phyloP scores from a whole-genome alignment of 2,888 invertebrate species.

The Heliconius cydno region DNA sequence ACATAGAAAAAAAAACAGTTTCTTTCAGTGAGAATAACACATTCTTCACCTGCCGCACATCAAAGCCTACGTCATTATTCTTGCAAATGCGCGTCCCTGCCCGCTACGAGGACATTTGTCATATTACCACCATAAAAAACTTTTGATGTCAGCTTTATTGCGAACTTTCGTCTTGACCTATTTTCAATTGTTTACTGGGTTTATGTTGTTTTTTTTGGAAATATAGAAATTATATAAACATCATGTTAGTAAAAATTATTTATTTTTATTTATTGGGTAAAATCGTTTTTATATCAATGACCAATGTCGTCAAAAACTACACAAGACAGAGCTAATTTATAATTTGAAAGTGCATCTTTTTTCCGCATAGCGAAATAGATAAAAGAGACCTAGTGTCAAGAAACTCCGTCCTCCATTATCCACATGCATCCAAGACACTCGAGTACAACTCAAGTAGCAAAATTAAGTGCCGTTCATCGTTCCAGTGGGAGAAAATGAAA shows the following conservation, averaged over 20 bases:
- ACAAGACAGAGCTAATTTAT: too few relatives aligned
- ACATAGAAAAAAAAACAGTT: background rate
- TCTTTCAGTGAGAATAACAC: slow-evolving; percentile 39
- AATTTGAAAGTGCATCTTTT: too few relatives aligned
- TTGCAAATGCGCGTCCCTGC: slow-evolving; percentile 59
- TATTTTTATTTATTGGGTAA: background rate
- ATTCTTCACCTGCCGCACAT: slow-evolving; percentile 64
- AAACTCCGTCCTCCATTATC: too few relatives aligned
- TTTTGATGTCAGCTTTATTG: slow-evolving; percentile 50
- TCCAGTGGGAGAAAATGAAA: too few relatives aligned
- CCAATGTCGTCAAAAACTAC: too few relatives aligned
- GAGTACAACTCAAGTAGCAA: too few relatives aligned
- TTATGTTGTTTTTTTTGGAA: background rate
- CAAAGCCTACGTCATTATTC: slow-evolving; percentile 61
- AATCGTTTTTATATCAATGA: too few relatives aligned
- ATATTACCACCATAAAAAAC: slow-evolving; percentile 58
- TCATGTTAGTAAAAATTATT: background rate
- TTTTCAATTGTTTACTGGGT: slow-evolving; percentile 1
- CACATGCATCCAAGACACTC: too few relatives aligned
- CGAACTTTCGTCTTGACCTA: slow-evolving; percentile 26
- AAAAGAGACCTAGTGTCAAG: too few relatives aligned
- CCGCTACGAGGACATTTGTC: slow-evolving; percentile 58
- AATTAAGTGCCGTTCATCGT: too few relatives aligned
- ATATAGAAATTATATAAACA: background rate
- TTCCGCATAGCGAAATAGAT: too few relatives aligned